Base-by-base conservation (phyloP, 37 sponge, comb jelly and placozoan species). In the Geodia barretti region DNA sequence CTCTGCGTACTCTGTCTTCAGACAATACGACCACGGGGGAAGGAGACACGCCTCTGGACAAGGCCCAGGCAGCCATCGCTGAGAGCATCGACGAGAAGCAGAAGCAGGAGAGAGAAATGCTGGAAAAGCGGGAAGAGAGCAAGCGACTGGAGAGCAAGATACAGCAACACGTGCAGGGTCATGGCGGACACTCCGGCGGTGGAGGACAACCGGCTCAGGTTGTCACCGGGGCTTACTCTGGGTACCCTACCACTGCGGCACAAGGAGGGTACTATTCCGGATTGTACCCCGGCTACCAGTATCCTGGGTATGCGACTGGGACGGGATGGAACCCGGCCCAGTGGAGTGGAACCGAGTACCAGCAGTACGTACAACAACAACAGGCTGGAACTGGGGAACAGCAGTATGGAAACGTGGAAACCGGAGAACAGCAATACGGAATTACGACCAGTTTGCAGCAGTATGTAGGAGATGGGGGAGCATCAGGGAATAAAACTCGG, bases 61-160 rank as follows among this genome's bases (percentile, higher is more conserved):
- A 38, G 65, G 32, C 60, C 7, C 54, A 47, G 54, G 54, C 54
- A 7, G 14, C 54, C 54, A 47, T 47, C 14, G 54, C 54, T 17
- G 54, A 47, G 54, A 47, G 54, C 14, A 47, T 47, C 54, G 54
- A 47, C 11, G 54, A 47, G 54, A 41, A 63, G 3, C 42, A 8
- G 39, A 77, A 60, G 23, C 41, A n/a, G 9, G 68, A 78, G 79
- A 64, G 47, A 28, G 68, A 78, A 68, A 67, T 67, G 79, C 41
- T 67, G 31, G 64, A 64, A 14, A 64, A 67, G 17, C 54, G 54
- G 14, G 54, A 47, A 14, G 54, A 47, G 54, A 14, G 14, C 14
- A 7, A 14, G 7, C 7, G 54, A 47, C 54, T 47, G 11, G 54
- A 47, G 54, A 47, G 14, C 14, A 47, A 14, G 14, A 47, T 47